Evolutionary conservation across 1,140 invertebrate genomes (phyloP), one percentile per base, ranked within the genome.

Genomic region (Drosophila jambulina): DNA sequence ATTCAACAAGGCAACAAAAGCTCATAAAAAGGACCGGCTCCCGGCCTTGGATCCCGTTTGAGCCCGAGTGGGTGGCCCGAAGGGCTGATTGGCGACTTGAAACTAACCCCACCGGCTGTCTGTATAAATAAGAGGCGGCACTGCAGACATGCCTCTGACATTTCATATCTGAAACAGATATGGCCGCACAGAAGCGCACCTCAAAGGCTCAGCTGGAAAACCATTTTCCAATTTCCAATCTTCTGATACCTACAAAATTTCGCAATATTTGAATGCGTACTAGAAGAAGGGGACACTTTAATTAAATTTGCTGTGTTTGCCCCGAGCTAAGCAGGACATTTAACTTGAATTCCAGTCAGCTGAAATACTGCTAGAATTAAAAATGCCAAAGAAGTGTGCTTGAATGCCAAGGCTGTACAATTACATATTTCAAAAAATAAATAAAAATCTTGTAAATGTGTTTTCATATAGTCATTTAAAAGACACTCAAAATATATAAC

Each of bases 1-100:
- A 90, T 90, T 90, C 82, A 90, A 90, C 85, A 90, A 90, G 85
- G 78, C 78, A 90, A 90, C 85, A 91, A 85, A 90, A 90, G 82
- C 85, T 85, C 86, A 90, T 85, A 90, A 90, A 90, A 88, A 85
- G 85, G 81, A 83, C 85, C 75, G 75, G 74, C 75, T 75, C 38
- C 53, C 21, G 27, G 17, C 62, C 62, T 65, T 62, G 38, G 57
- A 8, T 32, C 13, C 42, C 34, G n/a, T 58, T 59, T 46, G 72
- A 17, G 27, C 45, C 27, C 23, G 10, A 45, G 48, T 34, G 64
- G 42, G 46, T 51, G 48, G 32, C 12, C 27, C 15, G 56, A 21
- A 38, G 65, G 59, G 63, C 34, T 63, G 61, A 59, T 84, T 83
- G 81, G 59, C 75, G 75, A 75, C 83, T 80, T 62, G 59, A 64